Evolutionary conservation across 2,888 invertebrate genomes (phyloP).

Genomic region (Cosmia pyralina): DNA sequence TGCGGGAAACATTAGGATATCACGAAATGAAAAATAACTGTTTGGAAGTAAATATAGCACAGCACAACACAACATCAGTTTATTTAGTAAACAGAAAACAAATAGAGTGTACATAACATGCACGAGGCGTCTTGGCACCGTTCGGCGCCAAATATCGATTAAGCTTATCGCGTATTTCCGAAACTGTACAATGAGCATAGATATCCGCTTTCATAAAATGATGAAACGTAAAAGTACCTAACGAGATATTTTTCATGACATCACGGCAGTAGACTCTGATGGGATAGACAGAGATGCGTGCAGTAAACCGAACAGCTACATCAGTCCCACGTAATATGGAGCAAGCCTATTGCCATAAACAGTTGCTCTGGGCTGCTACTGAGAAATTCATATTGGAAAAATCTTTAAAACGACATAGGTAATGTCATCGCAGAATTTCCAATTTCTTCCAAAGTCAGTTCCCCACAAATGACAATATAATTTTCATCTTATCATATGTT

Average conservation of each 20-base stretch:
- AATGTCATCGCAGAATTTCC: neutral
- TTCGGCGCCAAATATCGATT: constrained; percentile 45
- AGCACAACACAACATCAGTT: constrained; percentile 11
- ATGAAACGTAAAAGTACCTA: constrained; percentile 6
- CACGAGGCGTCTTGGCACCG: constrained; percentile 42
- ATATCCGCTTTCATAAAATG: constrained; percentile 14
- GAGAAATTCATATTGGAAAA: too few species aligned
- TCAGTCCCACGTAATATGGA: too few species aligned
- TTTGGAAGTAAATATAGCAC: too few species aligned
- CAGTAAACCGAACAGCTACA: too few species aligned
- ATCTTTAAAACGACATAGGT: neutral
- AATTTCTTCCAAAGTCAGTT: neutral
- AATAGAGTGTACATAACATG: constrained; percentile 8
- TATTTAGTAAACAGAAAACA: constrained; percentile 47
- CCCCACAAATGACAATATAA: neutral
- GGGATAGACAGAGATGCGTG: neutral
- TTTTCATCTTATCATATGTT: neutral
- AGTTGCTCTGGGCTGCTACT: neutral
- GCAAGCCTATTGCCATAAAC: neutral
- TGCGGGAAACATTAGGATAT: neutral
- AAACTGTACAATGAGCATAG: constrained; percentile 5
- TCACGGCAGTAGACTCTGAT: too few species aligned
- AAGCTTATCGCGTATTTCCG: constrained; percentile 31
- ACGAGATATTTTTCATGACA: neutral
- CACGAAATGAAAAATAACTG: neutral